phyloP scores from a whole-genome alignment of 2,888 invertebrate species.

The Acanthacorydalis orientalis region DNA sequence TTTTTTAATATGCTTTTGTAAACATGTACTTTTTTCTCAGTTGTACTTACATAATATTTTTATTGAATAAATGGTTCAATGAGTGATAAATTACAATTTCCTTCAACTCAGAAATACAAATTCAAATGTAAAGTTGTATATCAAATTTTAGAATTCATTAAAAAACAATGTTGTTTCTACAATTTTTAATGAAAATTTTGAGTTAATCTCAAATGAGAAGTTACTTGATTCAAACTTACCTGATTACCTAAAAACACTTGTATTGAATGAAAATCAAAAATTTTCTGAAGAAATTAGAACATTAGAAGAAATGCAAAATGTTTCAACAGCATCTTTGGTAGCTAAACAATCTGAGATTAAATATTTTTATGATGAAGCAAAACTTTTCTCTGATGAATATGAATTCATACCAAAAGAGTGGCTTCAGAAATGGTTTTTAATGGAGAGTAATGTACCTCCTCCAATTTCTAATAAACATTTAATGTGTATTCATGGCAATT shows the following conservation, averaged over 20 bases:
- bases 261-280: neutral
- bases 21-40: too few relatives aligned
- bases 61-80: too few relatives aligned
- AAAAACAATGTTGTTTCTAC: neutral
- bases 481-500: neutral
- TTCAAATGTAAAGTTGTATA: too few relatives aligned
- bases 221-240: neutral
- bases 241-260: neutral
- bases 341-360: neutral
- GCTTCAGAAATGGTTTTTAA: constrained; percentile 31
- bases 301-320: neutral
- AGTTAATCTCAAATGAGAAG: neutral
- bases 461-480: neutral
- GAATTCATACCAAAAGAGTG: constrained; percentile 35
- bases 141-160: too few relatives aligned
- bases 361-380: constrained; percentile 3
- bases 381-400: constrained; percentile 14
- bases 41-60: too few relatives aligned
- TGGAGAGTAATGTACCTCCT: neutral
- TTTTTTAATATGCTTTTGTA: too few relatives aligned
- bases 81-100: too few relatives aligned
- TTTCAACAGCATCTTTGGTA: neutral
- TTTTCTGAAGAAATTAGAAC: neutral
- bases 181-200: neutral
- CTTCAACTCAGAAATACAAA: too few relatives aligned